Evolutionary conservation across 2,113 vertebrate genomes (phyloP).

Genomic region (Lota lota): DNA sequence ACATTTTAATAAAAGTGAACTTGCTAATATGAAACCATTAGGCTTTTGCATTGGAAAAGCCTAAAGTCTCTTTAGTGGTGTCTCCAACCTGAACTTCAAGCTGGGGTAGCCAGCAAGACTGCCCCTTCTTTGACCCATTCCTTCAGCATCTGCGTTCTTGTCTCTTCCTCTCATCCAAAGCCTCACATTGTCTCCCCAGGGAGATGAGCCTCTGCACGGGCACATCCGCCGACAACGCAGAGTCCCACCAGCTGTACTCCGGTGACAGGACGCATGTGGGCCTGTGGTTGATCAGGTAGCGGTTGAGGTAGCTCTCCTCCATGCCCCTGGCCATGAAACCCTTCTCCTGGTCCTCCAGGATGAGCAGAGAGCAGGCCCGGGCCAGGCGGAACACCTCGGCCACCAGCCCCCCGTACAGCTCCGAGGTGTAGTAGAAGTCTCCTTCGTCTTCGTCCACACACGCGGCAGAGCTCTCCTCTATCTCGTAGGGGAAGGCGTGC

Average conservation of each 20-base stretch:
- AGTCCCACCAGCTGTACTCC: conserved; percentile 76
- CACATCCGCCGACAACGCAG: conserved; percentile 44
- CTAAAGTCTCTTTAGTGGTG: too few relatives aligned
- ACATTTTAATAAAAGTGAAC: too few relatives aligned
- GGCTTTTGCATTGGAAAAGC: too few relatives aligned
- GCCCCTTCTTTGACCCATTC: not conserved
- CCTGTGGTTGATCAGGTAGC: conserved; percentile 69
- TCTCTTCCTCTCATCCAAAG: conserved; percentile 34
- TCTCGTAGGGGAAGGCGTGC: conserved; percentile 62
- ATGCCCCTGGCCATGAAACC: conserved; percentile 55
- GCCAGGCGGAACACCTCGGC: conserved; percentile 62
- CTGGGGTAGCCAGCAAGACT: too few relatives aligned
- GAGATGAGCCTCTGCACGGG: conserved; percentile 61
- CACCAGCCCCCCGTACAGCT: conserved; percentile 69
- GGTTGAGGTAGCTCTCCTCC: conserved; percentile 79
- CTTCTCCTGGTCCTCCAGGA: conserved; percentile 66
- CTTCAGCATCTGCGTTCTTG: conserved; percentile 39
- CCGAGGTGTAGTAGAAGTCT: conserved; percentile 77
- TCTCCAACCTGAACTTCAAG: too few relatives aligned
- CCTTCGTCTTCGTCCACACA: conserved; percentile 62
- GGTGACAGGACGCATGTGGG: conserved; percentile 73
- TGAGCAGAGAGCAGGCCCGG: conserved; percentile 61
- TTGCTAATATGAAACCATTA: too few relatives aligned
- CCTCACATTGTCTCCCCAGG: conserved; percentile 52
- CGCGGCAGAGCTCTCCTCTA: conserved; percentile 51